A percentile compares a stretch with the other conserved stretches of the same genome.
These are phyloP conservation scores for Ctenochaetus hawaiiensis DNA, from an alignment of 2,797 vertebrate genomes.

Conservation along the genomic window DNA sequence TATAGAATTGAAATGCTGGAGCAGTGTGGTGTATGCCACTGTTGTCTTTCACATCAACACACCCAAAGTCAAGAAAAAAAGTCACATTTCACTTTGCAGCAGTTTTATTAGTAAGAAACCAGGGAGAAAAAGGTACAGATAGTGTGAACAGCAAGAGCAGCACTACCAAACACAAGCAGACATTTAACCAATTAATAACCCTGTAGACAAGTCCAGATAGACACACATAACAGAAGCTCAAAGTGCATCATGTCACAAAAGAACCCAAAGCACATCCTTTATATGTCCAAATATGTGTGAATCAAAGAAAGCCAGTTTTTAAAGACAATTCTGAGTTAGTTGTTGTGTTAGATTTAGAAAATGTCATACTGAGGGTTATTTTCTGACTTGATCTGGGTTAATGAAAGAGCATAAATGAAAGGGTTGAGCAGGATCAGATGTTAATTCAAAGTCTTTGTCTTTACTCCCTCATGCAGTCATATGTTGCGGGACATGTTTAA, in stretches of 20 bases:
- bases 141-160: conserved; percentile 52
- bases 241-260: conserved; percentile 52
- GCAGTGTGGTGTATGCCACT: conserved; percentile 1
- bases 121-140: conserved; percentile 39
- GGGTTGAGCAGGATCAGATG: conserved; percentile 33
- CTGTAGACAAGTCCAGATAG: conserved; percentile 29
- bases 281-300: not conserved
- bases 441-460: conserved; percentile 63
- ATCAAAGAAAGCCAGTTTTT: conserved; percentile 11
- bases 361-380: conserved; percentile 29
- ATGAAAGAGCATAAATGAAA: conserved; percentile 37
- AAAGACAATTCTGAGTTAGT: conserved; percentile 6
- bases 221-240: conserved; percentile 25
- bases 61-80: conserved; percentile 27
- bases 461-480: conserved; percentile 70
- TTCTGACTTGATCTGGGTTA: conserved; percentile 52
- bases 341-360: not conserved
- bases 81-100: conserved; percentile 27
- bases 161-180: conserved; percentile 57
- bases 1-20: conserved; percentile 9
- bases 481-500: conserved; percentile 73
- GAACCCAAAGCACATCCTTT: conserved; percentile 24
- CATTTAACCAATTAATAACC: conserved; percentile 29
- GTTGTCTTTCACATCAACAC: conserved; percentile 16
- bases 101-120: conserved; percentile 72